A percentile compares a stretch with the other conserved stretches of the same genome.
Evolutionary conservation across 2,888 invertebrate species (phyloP).

Genomic region (Aphidoletes aphidimyza): DNA sequence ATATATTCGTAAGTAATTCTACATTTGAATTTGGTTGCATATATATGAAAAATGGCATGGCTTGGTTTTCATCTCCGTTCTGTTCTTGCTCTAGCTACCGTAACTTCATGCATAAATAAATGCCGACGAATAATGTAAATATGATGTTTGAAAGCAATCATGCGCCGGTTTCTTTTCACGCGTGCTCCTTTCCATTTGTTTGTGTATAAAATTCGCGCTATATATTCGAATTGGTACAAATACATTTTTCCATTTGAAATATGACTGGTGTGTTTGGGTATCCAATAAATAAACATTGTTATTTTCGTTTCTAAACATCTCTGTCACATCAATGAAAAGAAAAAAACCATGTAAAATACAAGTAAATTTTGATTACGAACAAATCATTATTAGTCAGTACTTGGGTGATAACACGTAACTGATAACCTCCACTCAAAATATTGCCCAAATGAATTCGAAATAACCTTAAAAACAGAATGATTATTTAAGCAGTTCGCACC

Average conservation of each 20-base stretch:
- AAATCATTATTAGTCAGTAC: neutral
- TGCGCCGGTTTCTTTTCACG: neutral
- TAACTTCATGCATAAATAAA: slow-evolving; percentile 33
- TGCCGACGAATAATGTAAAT: slow-evolving; percentile 5
- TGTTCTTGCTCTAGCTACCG: too few species aligned
- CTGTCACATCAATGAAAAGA: neutral
- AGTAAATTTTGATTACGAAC: neutral
- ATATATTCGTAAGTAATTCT: too few species aligned
- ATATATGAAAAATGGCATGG: too few species aligned
- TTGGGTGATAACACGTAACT: neutral
- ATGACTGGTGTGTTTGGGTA: too few species aligned
- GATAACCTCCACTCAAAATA: neutral
- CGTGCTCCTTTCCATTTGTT: neutral
- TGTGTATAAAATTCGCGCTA: too few species aligned
- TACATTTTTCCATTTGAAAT: too few species aligned
- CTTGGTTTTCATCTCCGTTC: too few species aligned
- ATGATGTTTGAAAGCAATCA: slow-evolving; percentile 18
- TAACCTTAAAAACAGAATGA: neutral
- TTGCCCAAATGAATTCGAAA: neutral
- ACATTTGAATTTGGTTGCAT: too few species aligned
- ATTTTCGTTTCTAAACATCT: too few species aligned
- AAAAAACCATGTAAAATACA: neutral
- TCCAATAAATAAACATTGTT: too few species aligned
- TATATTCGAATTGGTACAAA: too few species aligned
- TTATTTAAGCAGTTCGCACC: slow-evolving; percentile 24